These are phyloP conservation scores for Drosophila novamexicana DNA, from an alignment of 1,140 invertebrate genomes.

Conservation along the genomic window DNA sequence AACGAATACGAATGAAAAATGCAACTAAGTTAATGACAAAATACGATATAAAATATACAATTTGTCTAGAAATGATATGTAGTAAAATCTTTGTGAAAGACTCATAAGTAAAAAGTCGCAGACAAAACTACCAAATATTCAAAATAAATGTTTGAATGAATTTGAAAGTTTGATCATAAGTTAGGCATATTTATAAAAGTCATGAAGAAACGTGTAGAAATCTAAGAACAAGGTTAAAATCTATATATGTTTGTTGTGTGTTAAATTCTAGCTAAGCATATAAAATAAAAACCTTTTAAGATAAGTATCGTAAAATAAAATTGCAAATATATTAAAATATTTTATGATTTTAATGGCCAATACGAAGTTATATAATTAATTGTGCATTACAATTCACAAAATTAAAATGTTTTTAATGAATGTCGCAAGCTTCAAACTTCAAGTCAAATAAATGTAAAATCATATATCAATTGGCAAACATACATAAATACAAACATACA, in stretches of 20 bases:
- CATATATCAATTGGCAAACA: slow-evolving; percentile 34
- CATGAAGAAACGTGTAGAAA: background rate
- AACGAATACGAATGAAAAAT: background rate
- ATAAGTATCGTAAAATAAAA: background rate
- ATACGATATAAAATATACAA: background rate
- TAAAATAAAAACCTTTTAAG: slow-evolving; percentile 4
- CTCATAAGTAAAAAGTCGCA: slow-evolving; percentile 35
- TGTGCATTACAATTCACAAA: background rate
- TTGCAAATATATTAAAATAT: background rate
- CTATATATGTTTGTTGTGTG: slow-evolving; percentile 29
- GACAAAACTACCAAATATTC: slow-evolving; percentile 23
- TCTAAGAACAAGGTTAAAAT: background rate
- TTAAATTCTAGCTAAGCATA: slow-evolving; percentile 19
- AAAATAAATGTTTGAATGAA: slow-evolving; percentile 12
- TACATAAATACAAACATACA: background rate
- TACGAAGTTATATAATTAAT: slow-evolving; percentile 5
- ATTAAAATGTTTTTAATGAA: slow-evolving; percentile 14
- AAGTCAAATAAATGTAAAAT: slow-evolving; percentile 13
- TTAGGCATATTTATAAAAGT: slow-evolving; percentile 1
- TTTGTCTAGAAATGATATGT: slow-evolving; percentile 4
- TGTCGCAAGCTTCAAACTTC: background rate
- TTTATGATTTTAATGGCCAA: background rate
- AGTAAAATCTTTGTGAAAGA: slow-evolving; percentile 34
- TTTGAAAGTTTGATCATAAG: background rate
- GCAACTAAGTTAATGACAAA: background rate